These are phyloP conservation scores for Hapalemur alaotrensis DNA, from an alignment of 2,797 vertebrate genomes.

Conservation along the genomic window DNA sequence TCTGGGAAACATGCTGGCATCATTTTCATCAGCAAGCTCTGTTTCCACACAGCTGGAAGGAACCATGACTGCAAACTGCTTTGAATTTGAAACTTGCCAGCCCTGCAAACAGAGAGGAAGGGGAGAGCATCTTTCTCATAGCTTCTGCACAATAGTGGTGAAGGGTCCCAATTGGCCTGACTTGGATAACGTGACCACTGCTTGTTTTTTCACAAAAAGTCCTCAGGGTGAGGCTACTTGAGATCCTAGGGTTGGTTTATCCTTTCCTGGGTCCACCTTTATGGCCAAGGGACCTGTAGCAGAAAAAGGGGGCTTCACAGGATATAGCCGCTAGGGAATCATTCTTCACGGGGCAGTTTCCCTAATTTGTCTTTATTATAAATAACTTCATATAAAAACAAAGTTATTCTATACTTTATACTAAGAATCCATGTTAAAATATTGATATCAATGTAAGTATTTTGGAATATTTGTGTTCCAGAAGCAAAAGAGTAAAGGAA, in stretches of 20 bases:
- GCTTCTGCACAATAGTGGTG: neutral
- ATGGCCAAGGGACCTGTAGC: neutral
- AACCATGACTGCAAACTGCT: neutral
- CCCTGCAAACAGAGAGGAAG: neutral
- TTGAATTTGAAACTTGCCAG: neutral
- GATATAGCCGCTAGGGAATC: neutral
- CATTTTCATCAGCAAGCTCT: constrained; percentile 11
- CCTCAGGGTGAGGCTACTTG: neutral
- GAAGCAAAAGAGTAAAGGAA: neutral
- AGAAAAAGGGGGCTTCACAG: neutral
- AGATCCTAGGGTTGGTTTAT: neutral
- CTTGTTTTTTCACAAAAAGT: neutral
- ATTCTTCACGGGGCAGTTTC: neutral
- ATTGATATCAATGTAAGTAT: neutral
- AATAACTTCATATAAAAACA: neutral
- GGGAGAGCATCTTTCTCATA: neutral
- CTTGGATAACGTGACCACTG: neutral
- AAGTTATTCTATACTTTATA: neutral
- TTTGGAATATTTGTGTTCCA: constrained; percentile 7
- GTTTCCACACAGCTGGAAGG: neutral
- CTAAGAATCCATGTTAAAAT: neutral
- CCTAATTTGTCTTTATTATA: neutral
- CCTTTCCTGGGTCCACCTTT: neutral
- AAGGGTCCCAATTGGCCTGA: neutral
- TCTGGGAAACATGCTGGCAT: neutral